Evolutionary conservation across 2,113 vertebrate species (phyloP), one percentile per base, ranked within the genome.

Genomic region (Petrocephalus microphthalmus): DNA sequence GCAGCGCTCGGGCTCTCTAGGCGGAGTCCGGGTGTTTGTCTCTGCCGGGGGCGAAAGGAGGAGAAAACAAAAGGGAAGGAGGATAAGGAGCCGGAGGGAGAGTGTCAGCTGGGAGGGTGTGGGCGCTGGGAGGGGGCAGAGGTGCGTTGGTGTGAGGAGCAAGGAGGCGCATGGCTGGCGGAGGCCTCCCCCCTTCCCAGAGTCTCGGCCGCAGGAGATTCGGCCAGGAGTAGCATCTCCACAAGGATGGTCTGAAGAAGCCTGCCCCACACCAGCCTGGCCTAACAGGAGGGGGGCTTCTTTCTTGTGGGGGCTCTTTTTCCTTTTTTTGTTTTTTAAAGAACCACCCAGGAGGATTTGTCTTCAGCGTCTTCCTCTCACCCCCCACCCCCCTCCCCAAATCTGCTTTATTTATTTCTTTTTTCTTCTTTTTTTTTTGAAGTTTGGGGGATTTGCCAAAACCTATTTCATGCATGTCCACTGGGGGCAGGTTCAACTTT

Each of bases 401-500:
- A 10, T 87, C 88, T 52, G 42, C n/a, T 86, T 91, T 87, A 60
- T 84, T 89, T 78, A 19, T 88, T 81, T 89, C 84, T 37, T 60
- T 78, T 90, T 90, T 83, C 85, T 88, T 88, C 89, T 90, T 89
- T 49, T 88, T 92, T 91, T 91, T 91, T 84, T 88, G 89, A 91
- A 91, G 94, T 92, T 91, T 91, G 91, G 89, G 88, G 94, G 94
- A 94, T 96, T 96, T 95, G 95, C 95, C 95, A 93, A 94, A 94
- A 95, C 93, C 95, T 95, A 95, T 96, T 97, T 95, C 96, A 96
- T 97, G 97, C 97, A 97, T 97, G 95, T 96, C 95, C 95, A 96
- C 95, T 96, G 95, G 95, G 94, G 95, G 95, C 95, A 96, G 98
- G 97, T 99, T 99, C 97, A 98, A 99, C 96, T 99, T 99, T 98